Evolutionary conservation across 2,888 invertebrate genomes (phyloP).

Genomic region (Hydrotaea diabolus): DNA sequence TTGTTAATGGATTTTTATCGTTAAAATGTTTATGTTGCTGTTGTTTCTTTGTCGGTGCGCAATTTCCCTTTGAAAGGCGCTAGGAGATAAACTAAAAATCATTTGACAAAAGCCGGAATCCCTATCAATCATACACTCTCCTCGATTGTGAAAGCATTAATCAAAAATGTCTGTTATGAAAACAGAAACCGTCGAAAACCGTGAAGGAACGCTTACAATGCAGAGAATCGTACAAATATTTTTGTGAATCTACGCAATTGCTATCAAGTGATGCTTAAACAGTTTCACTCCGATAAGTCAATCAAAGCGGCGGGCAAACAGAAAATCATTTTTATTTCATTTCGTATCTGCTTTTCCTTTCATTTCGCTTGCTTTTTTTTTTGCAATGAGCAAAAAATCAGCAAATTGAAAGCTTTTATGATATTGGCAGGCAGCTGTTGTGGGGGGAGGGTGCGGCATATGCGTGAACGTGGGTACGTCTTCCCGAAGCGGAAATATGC

Average conservation of each 20-base stretch:
- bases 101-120: background rate
- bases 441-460: background rate
- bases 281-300: constrained; percentile 34
- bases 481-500: constrained; percentile 4
- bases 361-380: background rate
- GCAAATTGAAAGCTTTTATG: constrained; percentile 33
- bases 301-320: constrained; percentile 27
- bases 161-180: background rate
- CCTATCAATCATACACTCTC: constrained; percentile 43
- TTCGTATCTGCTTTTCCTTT: background rate
- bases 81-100: constrained; percentile 24
- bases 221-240: background rate
- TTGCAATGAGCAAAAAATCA: background rate
- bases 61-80: background rate
- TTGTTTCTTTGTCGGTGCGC: background rate
- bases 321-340: constrained; percentile 23
- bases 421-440: background rate
- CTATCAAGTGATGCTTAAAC: constrained; percentile 41
- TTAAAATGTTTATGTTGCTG: background rate
- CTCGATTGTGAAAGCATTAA: constrained; percentile 16
- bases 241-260: constrained; percentile 20
- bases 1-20: constrained; percentile 17
- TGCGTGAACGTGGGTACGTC: background rate
- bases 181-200: background rate
- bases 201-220: background rate